Base-by-base conservation (phyloP, 2,797 vertebrate species). In the Hydrocynus forskahlii region DNA sequence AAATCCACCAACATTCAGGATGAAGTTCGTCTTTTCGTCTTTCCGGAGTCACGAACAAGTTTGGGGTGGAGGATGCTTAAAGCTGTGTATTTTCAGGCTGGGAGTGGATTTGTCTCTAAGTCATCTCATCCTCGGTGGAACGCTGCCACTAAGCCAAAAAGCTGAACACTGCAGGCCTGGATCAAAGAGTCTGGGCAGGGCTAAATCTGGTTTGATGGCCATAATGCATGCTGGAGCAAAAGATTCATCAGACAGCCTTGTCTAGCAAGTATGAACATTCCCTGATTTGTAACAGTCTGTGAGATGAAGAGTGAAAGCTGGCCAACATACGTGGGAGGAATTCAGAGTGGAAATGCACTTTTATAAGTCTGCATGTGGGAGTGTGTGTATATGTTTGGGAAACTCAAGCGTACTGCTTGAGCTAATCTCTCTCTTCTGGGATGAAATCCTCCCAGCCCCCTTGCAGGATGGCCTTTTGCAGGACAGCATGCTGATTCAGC, bases 61-160 rank as follows among this genome's bases (percentile, higher is more conserved):
- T 50, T 25, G 60, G 52, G 48, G 43, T 60, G 29, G 75, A 63
- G 63, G 67, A 25, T 69, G 70, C 52, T 74, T 80, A 43, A 50
- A 81, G 59, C 78, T 82, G 74, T 62, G 73, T 45, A 40, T 85
- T 82, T 91, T 89, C 86, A 90, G 88, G 76, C 70, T 85, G 67
- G 23, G 84, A 86, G 63, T 57, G 76, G 66, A 87, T 88, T 90
- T 81, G 78, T 80, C 84, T 67, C 67, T 66, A 82, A 75, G 83
- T 88, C 87, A 88, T 85, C 78, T 89, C 89, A 88, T 89, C 73
- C 83, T 88, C 40, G 35, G 9, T 89, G 88, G 84, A 88, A 72
- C 8, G 25, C 10, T 62, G 60, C 57, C 66, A 69, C 29, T 67
- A 57, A 69, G 29, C 55, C 40, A 72, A 77, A 66, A 74, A 78